phyloP scores from a whole-genome alignment of 2,113 vertebrate species.

The Lepus europaeus region DNA sequence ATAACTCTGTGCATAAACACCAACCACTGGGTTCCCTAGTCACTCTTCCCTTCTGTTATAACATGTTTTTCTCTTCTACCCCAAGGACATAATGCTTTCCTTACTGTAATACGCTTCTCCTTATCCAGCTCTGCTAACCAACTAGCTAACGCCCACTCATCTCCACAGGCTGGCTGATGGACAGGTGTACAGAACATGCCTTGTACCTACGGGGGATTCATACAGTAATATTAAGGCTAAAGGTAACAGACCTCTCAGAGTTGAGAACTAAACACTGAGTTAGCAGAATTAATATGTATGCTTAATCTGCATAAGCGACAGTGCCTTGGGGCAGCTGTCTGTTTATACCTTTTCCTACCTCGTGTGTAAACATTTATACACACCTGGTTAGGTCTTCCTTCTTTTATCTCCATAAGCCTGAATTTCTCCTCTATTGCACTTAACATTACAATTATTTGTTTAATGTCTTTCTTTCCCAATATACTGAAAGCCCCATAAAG shows the following conservation, averaged over 20 bases:
- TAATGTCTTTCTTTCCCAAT: constrained; percentile 61
- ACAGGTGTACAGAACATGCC: accelerated
- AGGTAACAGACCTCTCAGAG: not conserved
- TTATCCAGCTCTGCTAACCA: not conserved
- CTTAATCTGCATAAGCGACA: not conserved
- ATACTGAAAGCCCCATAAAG: constrained; percentile 50
- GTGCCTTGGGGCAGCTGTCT: accelerated
- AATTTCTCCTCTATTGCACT: not conserved
- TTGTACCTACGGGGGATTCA: not conserved
- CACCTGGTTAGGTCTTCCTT: not conserved
- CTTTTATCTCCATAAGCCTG: not conserved
- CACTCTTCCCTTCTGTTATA: not conserved
- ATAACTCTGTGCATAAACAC: not conserved
- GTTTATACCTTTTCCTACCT: accelerated
- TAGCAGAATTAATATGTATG: not conserved
- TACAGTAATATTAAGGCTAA: accelerated
- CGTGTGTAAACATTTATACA: not conserved
- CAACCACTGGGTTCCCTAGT: not conserved
- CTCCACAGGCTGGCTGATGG: not conserved
- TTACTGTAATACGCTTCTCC: not conserved
- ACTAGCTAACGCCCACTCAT: not conserved
- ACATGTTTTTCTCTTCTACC: not conserved
- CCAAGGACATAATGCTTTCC: not conserved
- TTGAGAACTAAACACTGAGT: not conserved
- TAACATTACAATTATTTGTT: constrained; percentile 40